Base-by-base conservation (phyloP, 1,140 invertebrate species). In the Bombus consobrinus region DNA sequence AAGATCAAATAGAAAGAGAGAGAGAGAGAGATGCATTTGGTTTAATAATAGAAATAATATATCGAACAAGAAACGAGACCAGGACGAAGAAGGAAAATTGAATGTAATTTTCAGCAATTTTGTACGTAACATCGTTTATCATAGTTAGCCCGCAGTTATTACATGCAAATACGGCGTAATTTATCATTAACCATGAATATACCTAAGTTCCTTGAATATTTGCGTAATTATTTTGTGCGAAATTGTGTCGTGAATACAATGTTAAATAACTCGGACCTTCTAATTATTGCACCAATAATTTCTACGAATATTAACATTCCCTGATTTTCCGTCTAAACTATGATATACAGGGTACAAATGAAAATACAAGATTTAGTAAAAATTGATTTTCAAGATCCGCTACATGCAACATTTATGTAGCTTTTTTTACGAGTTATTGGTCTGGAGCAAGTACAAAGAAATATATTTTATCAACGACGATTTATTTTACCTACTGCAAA, bases 101-200 rank as follows among this genome's bases (percentile, higher is more conserved):
- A 79, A 43, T 41, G 28, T 32, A 81, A 81, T 81, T 81, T 28
- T 81, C 66, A 57, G 68, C 28, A 59, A 25, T 69, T 72, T 53
- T 34, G 37, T 25, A 15, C n/a, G 37, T 68, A 69, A 69, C 66
- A 25, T 47, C 57, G 37, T 71, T 81, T 72, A 41, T 68, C 47
- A 81, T 18, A n/a, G 79, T 59, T 72, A 37, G 43, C 34, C 28
- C 10, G 28, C 66, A 57, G 28, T 59, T 71, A 32, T 69, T 69
- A 15, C n/a, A 81, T 71, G 66, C 66, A 57, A 81, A 81, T 80
- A 69, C 64, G 13, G 18, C 13, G 34, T 81, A 47, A 81, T 81
- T 81, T 72, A 57, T 71, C 47, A 32, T 53, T 59, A 53, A 72
- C 68, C 43, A 22, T 72, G 79, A 39, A 39, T 13, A 57, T 71